Evolutionary conservation across 2,797 vertebrate species (phyloP), one percentile per base, ranked within the genome.

Genomic region (Siniperca undulata): DNA sequence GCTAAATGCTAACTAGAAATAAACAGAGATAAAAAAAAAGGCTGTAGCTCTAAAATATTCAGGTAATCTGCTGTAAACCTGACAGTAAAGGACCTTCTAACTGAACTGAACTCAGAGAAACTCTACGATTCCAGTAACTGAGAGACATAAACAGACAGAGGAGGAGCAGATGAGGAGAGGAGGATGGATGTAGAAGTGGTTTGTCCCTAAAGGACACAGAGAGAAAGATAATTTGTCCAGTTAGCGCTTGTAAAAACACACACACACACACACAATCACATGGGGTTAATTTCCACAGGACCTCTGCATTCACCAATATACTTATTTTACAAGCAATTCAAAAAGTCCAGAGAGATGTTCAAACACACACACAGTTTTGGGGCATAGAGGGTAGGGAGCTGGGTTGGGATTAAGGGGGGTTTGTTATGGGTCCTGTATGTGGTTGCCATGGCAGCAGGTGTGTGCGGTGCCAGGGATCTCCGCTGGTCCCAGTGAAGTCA

Each of bases 401-500:
- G 24, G 58, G 27, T 48, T 22, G 17, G 74, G 73, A 58, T 80
- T n/a, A 44, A 30, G n/a, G 84, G 82, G 46, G 24, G 42, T 60
- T 44, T 78, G 85, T 88, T 86, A 90, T 73, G 77, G 79, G 82
- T 84, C 50, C 64, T 89, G 74, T 83, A 74, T 85, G 76, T 62
- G 68, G 95, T 94, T 94, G 88, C 90, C 91, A 93, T 94, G 91
- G 93, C 34, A 93, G 79, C 89, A 82, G 72, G 83, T 82, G 81
- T 74, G 87, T 65, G 36, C 3, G 13, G 70, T 85, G 89, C 85
- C 90, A 91, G 86, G 77, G 89, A 93, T 94, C 91, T 92, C 83
- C 83, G 17, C 81, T 74, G 78, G 89, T 86, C 91, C 82, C 67
- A 77, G 81, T 93, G 91, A 95, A 93, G 90, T 95, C 91, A 92